Evolutionary conservation across 2,888 invertebrate genomes (phyloP).

Genomic region (Megalurothrips usitatus): DNA sequence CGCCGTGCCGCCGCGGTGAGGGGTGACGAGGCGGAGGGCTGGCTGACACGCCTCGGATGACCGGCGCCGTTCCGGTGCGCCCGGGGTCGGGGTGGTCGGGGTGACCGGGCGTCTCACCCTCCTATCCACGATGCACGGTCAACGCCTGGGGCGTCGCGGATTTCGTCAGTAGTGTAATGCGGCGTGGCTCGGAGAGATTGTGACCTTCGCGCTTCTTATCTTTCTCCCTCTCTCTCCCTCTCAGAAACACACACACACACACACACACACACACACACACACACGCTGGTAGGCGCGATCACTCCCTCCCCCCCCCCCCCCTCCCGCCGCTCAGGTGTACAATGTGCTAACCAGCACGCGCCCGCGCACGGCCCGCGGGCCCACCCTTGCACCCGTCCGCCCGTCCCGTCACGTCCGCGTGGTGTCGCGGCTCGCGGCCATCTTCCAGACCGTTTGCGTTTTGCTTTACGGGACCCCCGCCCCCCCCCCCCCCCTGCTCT

Average conservation of each 20-base stretch:
- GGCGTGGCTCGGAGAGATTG: not conserved
- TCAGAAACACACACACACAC: too few species aligned
- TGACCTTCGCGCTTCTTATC: not conserved
- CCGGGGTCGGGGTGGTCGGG: not conserved
- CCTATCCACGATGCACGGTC: too few species aligned
- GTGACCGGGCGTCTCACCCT: too few species aligned
- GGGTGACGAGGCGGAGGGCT: not conserved
- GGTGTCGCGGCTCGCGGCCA: not conserved
- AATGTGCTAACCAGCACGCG: too few species aligned
- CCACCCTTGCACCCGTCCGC: too few species aligned
- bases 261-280: not conserved
- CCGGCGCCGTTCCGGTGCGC: not conserved
- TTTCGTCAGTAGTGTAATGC: too few species aligned
- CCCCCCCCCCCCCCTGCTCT: not conserved
- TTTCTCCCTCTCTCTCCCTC: not conserved
- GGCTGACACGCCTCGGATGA: constrained; percentile 29
- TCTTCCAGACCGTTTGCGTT: not conserved
- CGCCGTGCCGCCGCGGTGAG: constrained; percentile 39
- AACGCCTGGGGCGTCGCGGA: too few species aligned
- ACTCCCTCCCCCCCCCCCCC: not conserved
- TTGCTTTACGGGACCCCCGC: not conserved
- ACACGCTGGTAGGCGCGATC: not conserved
- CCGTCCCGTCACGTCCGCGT: not conserved
- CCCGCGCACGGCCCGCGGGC: too few species aligned
- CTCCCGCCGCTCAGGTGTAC: not conserved